Percentiles rank a stretch among this genome's conserved stretches.
phyloP scores from a whole-genome alignment of 1,140 invertebrate species.

The Megalonaias nervosa region DNA sequence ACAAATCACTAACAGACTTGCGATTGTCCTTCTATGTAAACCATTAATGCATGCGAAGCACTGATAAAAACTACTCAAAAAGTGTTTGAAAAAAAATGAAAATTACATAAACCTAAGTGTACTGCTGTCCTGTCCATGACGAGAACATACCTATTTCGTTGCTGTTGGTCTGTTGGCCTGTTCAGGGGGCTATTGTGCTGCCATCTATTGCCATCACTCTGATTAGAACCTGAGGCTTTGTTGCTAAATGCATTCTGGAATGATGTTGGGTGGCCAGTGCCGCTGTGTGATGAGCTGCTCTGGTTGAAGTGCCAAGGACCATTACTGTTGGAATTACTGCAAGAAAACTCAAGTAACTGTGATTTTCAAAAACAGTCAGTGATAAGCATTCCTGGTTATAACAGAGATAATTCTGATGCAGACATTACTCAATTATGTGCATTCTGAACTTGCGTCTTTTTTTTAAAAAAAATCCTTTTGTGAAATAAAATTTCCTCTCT shows the following conservation, averaged over 20 bases:
- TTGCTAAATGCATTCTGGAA: constrained; percentile 36
- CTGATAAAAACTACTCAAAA: too few relatives aligned
- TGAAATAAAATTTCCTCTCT: neutral
- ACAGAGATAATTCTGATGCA: neutral
- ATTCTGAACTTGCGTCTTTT: neutral
- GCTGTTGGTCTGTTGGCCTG: constrained; percentile 10
- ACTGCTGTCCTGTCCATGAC: too few relatives aligned
- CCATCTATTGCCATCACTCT: constrained; percentile 54
- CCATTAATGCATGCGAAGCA: too few relatives aligned
- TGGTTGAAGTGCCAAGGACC: constrained; percentile 26
- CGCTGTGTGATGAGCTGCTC: neutral
- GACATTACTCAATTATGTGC: neutral
- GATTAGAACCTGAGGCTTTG: constrained; percentile 4
- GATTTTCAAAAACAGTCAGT: neutral
- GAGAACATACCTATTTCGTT: too few relatives aligned
- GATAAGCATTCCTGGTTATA: neutral
- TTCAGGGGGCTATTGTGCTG: constrained; percentile 56
- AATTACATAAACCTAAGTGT: too few relatives aligned
- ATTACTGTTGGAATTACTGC: constrained; percentile 29
- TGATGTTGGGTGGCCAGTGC: constrained; percentile 17
- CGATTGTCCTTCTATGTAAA: too few relatives aligned
- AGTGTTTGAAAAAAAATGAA: too few relatives aligned
- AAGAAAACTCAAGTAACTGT: neutral
- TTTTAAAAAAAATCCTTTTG: neutral
- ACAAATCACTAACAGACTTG: too few relatives aligned